Conservation (phyloP, 2,797 vertebrate species). For the Acanthornis magna region DNA sequence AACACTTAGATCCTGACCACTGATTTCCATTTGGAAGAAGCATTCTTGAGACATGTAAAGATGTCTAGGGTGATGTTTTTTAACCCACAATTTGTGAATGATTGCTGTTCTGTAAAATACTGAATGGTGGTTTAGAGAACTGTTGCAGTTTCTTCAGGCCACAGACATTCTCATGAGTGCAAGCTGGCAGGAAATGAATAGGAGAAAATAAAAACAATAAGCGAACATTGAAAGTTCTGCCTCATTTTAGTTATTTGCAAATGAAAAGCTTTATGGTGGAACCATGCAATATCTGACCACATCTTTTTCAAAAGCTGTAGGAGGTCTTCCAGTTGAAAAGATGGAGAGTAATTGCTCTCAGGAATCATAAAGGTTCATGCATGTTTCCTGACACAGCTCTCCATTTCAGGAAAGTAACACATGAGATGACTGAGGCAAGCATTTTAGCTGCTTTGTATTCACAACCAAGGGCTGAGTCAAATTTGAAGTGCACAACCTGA, state of each 20-base stretch:
- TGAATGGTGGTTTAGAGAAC: not conserved
- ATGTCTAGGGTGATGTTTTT: not conserved
- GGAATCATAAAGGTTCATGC: not conserved
- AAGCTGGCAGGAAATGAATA: not conserved
- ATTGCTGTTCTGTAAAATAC: not conserved
- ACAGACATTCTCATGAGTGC: not conserved
- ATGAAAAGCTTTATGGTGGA: not conserved
- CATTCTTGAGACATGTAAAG: not conserved
- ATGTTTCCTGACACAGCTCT: not conserved
- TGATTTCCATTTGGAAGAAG: not conserved
- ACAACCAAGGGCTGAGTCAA: not conserved
- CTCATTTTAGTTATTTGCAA: not conserved
- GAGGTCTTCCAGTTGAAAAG: not conserved
- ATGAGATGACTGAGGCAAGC: not conserved
- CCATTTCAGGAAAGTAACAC: not conserved
- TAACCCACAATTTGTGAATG: not conserved
- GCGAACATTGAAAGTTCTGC: not conserved
- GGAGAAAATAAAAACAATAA: not conserved
- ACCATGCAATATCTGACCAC: not conserved
- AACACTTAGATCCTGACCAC: not conserved
- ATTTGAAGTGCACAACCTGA: not conserved
- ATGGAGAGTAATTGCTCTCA: not conserved
- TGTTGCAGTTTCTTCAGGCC: not conserved
- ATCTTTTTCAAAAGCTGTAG: not conserved
- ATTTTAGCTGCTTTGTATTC: not conserved